These are phyloP conservation scores for Acrobasis consociella DNA, from an alignment of 2,888 invertebrate species.

Conservation along the genomic window DNA sequence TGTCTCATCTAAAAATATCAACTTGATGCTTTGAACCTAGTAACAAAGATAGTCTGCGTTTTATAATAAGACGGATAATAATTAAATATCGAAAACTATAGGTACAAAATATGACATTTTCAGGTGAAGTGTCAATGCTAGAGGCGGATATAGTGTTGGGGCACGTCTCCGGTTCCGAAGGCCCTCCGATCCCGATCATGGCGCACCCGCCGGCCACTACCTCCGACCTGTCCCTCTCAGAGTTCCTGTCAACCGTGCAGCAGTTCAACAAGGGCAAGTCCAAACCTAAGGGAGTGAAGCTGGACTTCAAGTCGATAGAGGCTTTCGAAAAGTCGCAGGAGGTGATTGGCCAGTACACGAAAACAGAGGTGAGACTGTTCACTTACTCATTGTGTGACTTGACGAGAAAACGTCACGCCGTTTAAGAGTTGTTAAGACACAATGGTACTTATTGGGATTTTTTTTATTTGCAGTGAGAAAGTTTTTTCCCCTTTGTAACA, in stretches of 20 bases:
- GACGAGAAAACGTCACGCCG: too few species aligned
- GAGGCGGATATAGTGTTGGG: conserved; percentile 93
- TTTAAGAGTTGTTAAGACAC: too few species aligned
- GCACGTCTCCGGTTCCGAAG: conserved; percentile 73
- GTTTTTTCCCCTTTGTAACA: too few species aligned
- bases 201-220: conserved; percentile 89
- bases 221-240: conserved; percentile 89
- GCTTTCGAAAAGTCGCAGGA: conserved; percentile 84
- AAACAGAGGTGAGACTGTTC: conserved; percentile 55
- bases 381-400: background rate
- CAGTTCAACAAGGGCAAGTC: conserved; percentile 69
- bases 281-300: conserved; percentile 89
- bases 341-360: conserved; percentile 65
- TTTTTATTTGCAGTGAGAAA: too few species aligned
- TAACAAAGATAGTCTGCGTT: too few species aligned
- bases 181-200: conserved; percentile 88
- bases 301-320: conserved; percentile 93
- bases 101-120: conserved; percentile 14
- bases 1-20: too few species aligned
- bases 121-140: conserved; percentile 88
- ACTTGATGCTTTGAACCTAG: too few species aligned
- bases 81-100: too few species aligned
- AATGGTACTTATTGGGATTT: too few species aligned
- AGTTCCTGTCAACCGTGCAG: conserved; percentile 86
- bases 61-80: too few species aligned